Evolutionary conservation across 2,797 vertebrate species (phyloP), one percentile per base, ranked within the genome.

Genomic region (Dallia pectoralis): DNA sequence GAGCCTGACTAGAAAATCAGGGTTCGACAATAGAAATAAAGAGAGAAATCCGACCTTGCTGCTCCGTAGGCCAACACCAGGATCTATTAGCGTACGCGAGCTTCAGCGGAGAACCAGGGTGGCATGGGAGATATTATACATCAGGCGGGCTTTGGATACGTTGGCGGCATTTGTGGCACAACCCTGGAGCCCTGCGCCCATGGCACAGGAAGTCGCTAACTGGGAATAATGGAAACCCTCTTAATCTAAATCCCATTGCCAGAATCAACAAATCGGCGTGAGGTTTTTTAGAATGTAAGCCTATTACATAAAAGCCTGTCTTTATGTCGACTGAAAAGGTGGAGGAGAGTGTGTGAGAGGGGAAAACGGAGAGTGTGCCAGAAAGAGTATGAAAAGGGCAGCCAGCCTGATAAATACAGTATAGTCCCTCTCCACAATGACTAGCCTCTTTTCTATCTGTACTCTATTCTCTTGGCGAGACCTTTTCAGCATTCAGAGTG

Each of bases 231-330:
- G 53, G 14, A 81, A 88, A 40, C 87, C 87, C 88, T 90, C 86
- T 86, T 71, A 76, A 56, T 74, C 70, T 56, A 86, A 89, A 91
- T 89, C 83, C 86, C 86, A 84, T 89, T 87, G 87, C 75, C 85
- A 83, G 82, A 89, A 82, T 77, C 81, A 89, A 76, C 83, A 82
- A 81, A 81, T 82, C 81, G 78, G 86, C 86, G 80, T 80, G 83
- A 81, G 81, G 81, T 82, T 89, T 86, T 84, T 85, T 86, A 74
- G 66, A 76, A 72, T 29, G 67, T 89, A 88, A 90, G 84, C 87
- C 85, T 83, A 82, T 88, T 87, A 88, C 75, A 84, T 85, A 78
- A 77, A 86, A 86, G 79, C 78, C 81, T 59, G 74, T 19, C 75
- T 72, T 77, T 81, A 80, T 80, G n/a, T n/a, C 72, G 73, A 85